Evolutionary conservation across 2,113 vertebrate species (phyloP), one percentile per base, ranked within the genome.

Genomic region (Gymnocephalus cernua): DNA sequence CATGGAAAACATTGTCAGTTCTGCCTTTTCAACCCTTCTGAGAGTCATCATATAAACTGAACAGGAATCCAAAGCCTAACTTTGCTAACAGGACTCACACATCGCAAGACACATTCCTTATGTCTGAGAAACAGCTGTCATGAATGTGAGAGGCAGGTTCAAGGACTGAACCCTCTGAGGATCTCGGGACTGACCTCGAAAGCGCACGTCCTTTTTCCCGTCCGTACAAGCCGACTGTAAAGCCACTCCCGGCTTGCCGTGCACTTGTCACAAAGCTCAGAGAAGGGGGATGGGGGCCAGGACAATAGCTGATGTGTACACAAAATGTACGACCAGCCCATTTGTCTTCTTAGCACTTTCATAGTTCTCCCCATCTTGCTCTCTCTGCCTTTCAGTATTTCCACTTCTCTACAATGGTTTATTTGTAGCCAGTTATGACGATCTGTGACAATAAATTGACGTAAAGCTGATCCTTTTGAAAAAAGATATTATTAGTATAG

Each of bases 301-400:
- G 77, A 90, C 89, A 89, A 93, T 85, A 76, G 86, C 72, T 77
- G 76, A 85, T 63, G 76, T 79, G 80, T 56, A 48, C 83, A 74
- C 69, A 87, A 84, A 83, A 87, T 83, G 75, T 86, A 64, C 21
- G 21, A 44, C 59, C 69, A 65, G 19, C 80, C 80, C 78, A 68
- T 91, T 93, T 81, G 83, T 88, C 86, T 89, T 86, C 64, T 77
- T 77, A 59, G 45, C 73, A 71, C 38, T 65, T 80, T 81, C 19
- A 16, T 74, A 69, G 54, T 54, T 23, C 58, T 62, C 32, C n/a
- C 10, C 35, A 79, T 70, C 32, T 72, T n/a, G 3, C 4, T 2
- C 50, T 67, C 35, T 56, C 45, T 50, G 53, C 27, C 44, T 73
- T 72, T 75, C 13, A 51, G 3, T 27, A 44, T 32, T 35, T 63